Base-by-base conservation (phyloP, 2,888 invertebrate species). In the Itoplectis maculator region DNA sequence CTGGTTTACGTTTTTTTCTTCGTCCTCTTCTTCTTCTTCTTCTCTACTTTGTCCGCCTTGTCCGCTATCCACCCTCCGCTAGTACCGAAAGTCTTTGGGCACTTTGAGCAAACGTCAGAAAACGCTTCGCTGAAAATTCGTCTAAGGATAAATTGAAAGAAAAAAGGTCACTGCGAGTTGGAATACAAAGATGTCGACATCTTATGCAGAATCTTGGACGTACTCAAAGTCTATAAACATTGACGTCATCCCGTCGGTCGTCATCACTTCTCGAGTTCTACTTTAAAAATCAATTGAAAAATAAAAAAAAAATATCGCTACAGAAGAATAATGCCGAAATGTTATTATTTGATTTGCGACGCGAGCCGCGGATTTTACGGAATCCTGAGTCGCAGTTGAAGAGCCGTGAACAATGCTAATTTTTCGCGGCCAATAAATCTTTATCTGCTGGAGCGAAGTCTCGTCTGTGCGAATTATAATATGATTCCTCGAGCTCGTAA, bases 1-100 rank as follows among this genome's bases (percentile, higher is more conserved):
- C 35, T 59, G 35, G 35, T 65, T n/a, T 65, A 51, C n/a, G n/a
- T n/a, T 59, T 59, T 13, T 59, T 59, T 59, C 13, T 59, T 0
- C 2, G 8, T 37, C 37, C 35, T n/a, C 8, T 35, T 51, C 29
- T 51, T 9, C 15, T 2, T 1, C 7, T 54, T 15, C 18, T 5
- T 51, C 8, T 23, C n/a, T n/a, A n/a, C n/a, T n/a, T n/a, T n/a
- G n/a, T n/a, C n/a, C n/a, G n/a, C n/a, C n/a, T n/a, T n/a, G n/a
- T n/a, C 5, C 4, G 11, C 5, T n/a, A 11, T 23, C 9, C 23
- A 54, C 23, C 5, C 9, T 13, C 5, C 23, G 0, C 11, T 5
- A 0, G 3, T 9, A 11, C 11, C 23, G 11, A 11, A 13, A 54
- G 54, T 0, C 11, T 20, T 23, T 45, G 9, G 45, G 6, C 13